Evolutionary conservation across 2,113 vertebrate species (phyloP).

Genomic region (Sinocyclocheilus anophthalmus): DNA sequence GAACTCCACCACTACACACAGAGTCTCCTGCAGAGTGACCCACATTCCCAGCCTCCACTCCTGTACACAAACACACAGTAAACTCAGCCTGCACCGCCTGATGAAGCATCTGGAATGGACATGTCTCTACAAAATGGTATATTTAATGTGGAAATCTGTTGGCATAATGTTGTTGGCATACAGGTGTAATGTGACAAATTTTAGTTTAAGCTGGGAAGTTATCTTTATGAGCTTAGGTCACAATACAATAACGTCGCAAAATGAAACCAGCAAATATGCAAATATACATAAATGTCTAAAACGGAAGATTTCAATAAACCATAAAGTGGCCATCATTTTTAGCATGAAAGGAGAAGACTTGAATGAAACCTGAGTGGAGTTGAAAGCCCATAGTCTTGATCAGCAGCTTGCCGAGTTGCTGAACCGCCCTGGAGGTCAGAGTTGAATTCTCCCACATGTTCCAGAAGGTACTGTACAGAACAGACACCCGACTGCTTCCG

Average conservation of each 20-base stretch:
- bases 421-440: conserved; percentile 80
- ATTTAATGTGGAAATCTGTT: neutral
- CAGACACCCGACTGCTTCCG: conserved; percentile 71
- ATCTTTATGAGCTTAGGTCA: neutral
- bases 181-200: neutral
- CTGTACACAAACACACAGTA: conserved; percentile 28
- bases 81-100: neutral
- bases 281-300: neutral
- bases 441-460: conserved; percentile 77
- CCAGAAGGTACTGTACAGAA: conserved; percentile 84
- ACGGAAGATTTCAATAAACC: neutral
- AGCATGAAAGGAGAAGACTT: neutral
- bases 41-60: conserved; percentile 58
- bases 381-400: conserved; percentile 62
- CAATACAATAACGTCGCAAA: neutral
- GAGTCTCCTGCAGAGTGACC: conserved; percentile 78
- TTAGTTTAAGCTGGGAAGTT: neutral
- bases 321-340: neutral
- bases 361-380: conserved; percentile 74
- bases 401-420: conserved; percentile 68
- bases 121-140: conserved; percentile 6
- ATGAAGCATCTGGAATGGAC: neutral
- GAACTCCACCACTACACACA: conserved; percentile 86
- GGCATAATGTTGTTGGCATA: neutral
- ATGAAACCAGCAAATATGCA: neutral